Conservation (phyloP, 2,113 vertebrate species). For the Prolemur simus region DNA sequence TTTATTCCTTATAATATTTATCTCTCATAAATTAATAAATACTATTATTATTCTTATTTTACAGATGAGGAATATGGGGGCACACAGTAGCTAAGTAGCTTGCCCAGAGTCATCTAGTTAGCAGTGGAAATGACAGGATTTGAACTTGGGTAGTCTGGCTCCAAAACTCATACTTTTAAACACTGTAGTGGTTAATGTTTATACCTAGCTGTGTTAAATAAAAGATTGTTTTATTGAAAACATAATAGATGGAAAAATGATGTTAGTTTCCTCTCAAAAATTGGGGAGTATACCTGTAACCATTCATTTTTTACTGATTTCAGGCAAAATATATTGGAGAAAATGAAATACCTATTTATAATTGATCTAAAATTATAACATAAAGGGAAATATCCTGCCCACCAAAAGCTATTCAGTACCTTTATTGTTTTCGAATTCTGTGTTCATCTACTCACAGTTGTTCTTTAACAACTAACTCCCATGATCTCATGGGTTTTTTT, state of each 20-base stretch:
- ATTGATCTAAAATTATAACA: background rate
- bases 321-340: background rate
- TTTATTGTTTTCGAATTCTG: background rate
- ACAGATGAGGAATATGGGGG: background rate
- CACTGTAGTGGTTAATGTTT: background rate
- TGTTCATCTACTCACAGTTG: background rate
- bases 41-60: background rate
- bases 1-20: background rate
- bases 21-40: background rate
- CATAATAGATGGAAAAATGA: background rate
- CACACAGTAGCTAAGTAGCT: background rate
- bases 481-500: background rate
- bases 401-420: background rate
- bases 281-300: background rate
- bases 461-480: background rate
- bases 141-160: background rate
- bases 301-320: slow-evolving; percentile 7
- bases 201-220: background rate
- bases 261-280: background rate
- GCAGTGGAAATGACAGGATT: background rate
- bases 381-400: background rate
- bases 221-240: slow-evolving; percentile 16
- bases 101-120: background rate
- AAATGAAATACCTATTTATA: background rate
- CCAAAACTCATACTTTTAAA: background rate